Evolutionary conservation across 2,888 invertebrate species (phyloP).

Genomic region (Amblyjoppa proteus): DNA sequence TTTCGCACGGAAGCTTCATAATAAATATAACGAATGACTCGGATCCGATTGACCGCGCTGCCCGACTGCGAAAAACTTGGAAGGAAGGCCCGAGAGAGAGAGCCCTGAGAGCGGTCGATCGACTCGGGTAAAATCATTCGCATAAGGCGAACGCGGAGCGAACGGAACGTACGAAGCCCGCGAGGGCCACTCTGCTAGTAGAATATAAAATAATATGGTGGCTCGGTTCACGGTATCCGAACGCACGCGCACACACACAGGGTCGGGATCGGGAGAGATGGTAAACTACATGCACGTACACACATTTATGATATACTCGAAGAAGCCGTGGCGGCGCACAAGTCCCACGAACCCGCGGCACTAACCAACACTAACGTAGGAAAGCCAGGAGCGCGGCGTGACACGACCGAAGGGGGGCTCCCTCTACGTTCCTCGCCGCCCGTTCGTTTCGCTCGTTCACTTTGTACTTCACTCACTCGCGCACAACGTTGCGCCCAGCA

Average conservation of each 20-base stretch:
- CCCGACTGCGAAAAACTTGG: slow-evolving; percentile 28
- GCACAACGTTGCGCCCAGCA: slow-evolving; percentile 20
- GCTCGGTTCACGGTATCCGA: slow-evolving; percentile 77
- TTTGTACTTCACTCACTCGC: background rate
- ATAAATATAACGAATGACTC: slow-evolving; percentile 20
- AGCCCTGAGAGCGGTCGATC: slow-evolving; percentile 31
- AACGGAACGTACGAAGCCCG: slow-evolving; percentile 52
- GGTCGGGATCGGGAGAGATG: slow-evolving; percentile 53
- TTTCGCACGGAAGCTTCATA: slow-evolving; percentile 50
- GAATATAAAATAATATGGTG: slow-evolving; percentile 80
- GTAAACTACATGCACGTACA: slow-evolving; percentile 25
- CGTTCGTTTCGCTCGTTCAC: slow-evolving; percentile 19
- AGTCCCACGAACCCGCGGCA: slow-evolving; percentile 53
- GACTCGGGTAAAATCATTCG: slow-evolving; percentile 42
- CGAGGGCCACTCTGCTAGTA: slow-evolving; percentile 70
- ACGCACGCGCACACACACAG: slow-evolving; percentile 72
- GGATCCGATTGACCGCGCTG: slow-evolving; percentile 10
- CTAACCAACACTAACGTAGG: slow-evolving; percentile 48
- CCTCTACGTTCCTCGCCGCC: slow-evolving; percentile 47
- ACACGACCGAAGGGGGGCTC: slow-evolving; percentile 58
- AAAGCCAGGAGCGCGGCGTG: slow-evolving; percentile 57
- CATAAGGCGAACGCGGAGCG: slow-evolving; percentile 46
- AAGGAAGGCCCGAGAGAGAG: slow-evolving; percentile 8
- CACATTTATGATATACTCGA: slow-evolving; percentile 34
- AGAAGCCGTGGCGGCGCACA: slow-evolving; percentile 50